Evolutionary conservation across 1,140 invertebrate species (phyloP), one percentile per base, ranked within the genome.

Genomic region (Sminthurides bifidus): DNA sequence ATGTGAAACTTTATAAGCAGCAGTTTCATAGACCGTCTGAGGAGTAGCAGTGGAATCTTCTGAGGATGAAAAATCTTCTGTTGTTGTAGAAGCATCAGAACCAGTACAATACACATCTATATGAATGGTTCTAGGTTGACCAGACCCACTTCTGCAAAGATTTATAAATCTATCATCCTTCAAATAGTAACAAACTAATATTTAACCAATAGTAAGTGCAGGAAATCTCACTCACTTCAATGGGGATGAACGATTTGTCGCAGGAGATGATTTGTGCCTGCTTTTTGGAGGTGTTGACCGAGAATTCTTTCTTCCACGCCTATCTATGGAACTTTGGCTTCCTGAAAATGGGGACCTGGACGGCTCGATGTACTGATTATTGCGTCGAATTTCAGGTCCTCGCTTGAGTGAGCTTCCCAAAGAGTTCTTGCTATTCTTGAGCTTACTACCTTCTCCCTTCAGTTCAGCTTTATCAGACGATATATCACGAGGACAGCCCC

Each of bases 51-150:
- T 48, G 2, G 45, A 49, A 15, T 56, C 54, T 30, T 56, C 54
- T 3, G 33, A 41, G 24, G 44, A 45, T 0, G 70, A 71, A 41
- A 69, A 71, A 30, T 58, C 54, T 29, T 73, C 72, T 2, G 65
- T 66, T 21, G 52, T 62, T n/a, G 73, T 69, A 24, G 66, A 66
- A 6, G 59, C 72, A 58, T 83, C 82, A 2, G 81, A 81, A 1
- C 79, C 81, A 0, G 81, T 84, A 65, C 83, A 84, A 61, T 84
- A 84, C 3, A 84, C 83, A 69, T 85, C 82, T 35, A 84, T 84
- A 63, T 84, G 82, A 15, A 84, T 81, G 1, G 82, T 84, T 48
- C 81, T 71, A 2, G 81, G 79, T 62, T 81, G 56, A 43, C 19
- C 12, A 27, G 48, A 3, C 3, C 12, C 14, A 24, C 41, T 17